These are phyloP conservation scores for Equus przewalskii DNA, from an alignment of 2,113 vertebrate genomes.

Conservation along the genomic window DNA sequence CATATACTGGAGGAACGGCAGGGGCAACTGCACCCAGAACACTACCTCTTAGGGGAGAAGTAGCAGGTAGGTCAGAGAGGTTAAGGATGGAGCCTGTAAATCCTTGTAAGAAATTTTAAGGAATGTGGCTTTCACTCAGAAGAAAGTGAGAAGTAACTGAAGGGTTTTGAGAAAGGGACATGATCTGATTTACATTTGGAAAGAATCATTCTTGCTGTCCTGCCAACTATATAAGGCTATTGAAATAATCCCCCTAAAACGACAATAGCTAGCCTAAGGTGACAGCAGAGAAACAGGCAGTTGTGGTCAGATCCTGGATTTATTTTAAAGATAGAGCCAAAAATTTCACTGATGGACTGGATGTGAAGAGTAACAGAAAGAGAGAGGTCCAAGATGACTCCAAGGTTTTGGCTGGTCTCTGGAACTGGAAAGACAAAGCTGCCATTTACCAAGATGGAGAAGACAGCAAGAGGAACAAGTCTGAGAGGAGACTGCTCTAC, in stretches of 20 bases:
- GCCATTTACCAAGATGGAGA: neutral
- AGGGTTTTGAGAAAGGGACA: neutral
- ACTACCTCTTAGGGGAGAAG: neutral
- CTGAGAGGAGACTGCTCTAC: neutral
- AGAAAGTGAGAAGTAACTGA: neutral
- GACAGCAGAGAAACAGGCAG: neutral
- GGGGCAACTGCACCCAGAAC: neutral
- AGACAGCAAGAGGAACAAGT: neutral
- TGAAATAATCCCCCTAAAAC: neutral
- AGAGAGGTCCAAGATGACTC: neutral
- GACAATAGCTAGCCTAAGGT: neutral
- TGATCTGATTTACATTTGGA: neutral
- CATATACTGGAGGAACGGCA: neutral
- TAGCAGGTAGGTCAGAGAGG: neutral
- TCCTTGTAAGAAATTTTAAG: neutral
- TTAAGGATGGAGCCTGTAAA: neutral
- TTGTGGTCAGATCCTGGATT: neutral
- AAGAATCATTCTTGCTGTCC: neutral
- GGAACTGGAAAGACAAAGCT: neutral
- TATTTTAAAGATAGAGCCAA: neutral
- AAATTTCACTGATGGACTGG: neutral
- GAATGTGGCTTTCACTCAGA: neutral
- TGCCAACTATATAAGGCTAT: neutral
- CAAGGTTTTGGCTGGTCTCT: neutral
- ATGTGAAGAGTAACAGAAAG: neutral